Conservation (phyloP, 1,140 invertebrate genomes). For the Sycophila sp. region DNA sequence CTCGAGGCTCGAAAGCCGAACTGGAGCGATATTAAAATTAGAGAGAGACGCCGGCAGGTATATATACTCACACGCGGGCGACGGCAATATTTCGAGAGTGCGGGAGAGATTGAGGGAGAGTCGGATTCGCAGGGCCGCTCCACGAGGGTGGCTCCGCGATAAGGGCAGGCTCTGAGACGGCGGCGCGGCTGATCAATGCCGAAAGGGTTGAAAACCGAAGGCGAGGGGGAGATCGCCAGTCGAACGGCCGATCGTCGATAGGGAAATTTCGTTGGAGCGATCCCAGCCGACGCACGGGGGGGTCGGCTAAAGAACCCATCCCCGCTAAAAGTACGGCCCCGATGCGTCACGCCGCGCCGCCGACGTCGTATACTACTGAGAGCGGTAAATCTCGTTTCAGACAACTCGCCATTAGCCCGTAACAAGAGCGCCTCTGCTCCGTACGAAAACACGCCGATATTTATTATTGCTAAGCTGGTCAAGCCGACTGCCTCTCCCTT, state of each 20-base stretch:
- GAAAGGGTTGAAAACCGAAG: constrained; percentile 53
- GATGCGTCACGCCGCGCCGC: constrained; percentile 20
- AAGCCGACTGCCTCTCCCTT: neutral
- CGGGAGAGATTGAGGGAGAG: constrained; percentile 39
- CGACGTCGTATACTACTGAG: constrained; percentile 8
- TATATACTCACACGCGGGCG: constrained; percentile 40
- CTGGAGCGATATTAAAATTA: constrained; percentile 61
- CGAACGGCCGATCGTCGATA: constrained; percentile 63
- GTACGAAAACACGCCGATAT: constrained; percentile 16
- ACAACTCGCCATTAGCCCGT: constrained; percentile 34
- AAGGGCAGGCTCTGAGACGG: constrained; percentile 54
- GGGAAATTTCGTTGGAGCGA: constrained; percentile 65
- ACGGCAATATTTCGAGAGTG: constrained; percentile 52
- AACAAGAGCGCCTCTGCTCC: constrained; percentile 10
- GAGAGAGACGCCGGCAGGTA: constrained; percentile 38
- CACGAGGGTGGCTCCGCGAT: constrained; percentile 47
- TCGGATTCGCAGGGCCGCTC: constrained; percentile 21
- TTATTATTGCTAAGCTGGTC: constrained; percentile 18
- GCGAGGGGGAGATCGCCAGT: constrained; percentile 34
- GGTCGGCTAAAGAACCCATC: too few species aligned
- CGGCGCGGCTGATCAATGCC: constrained; percentile 58
- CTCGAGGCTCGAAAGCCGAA: constrained; percentile 52
- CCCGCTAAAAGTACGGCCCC: constrained; percentile 14
- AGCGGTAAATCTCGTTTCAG: constrained; percentile 31
- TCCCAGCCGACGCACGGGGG: constrained; percentile 29